Evolutionary conservation across 30 jellyfish, hydroid and myxozoan species (phyloP), one percentile per base, ranked within the genome.

Genomic region (Phacellophora camtschatica): DNA sequence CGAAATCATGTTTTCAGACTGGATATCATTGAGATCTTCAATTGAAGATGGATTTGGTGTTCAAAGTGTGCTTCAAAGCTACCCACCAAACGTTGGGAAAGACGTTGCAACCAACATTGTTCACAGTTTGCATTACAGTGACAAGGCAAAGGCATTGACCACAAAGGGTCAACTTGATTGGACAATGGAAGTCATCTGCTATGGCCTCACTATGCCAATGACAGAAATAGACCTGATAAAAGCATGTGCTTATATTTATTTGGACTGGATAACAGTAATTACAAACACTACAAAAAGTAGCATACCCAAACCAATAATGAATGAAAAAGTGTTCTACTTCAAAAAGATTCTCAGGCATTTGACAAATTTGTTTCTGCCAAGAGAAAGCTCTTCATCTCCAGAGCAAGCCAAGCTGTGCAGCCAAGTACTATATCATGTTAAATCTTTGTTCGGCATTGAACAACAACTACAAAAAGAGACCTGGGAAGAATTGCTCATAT

Each of bases 181-280:
- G 99, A 93, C 99, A 30, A 93, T 93, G 99, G 99, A 93, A 51
- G 99, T 93, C n/a, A 81, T 93, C 27, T 93, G 99, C 58, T 93
- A 71, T 81, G 99, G 99, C 29, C 79, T 93, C 18, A 75, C 96
- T 37, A 65, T 93, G 90, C 97, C 99, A 35, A 66, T 93, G 87
- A 55, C 99, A 25, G 99, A 93, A 45, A 85, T 75, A 20, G 99
- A 93, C 29, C 89, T 81, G 84, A 93, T 93, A 1, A 93, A 82
- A 77, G 82, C 86, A 82, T 93, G 99, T 77, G 99, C 93, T 3
- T 80, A 41, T 54, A 43, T 93, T 27, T 93, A 93, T 66, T 33
- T 86, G 13, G 99, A 93, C 41, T 93, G 99, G 99, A 75, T 82
- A 13, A 71, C 95, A 2, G 94, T 54, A 23, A 66, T 93, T 9